Evolutionary conservation across 2,888 invertebrate genomes (phyloP).

Genomic region (Phaedon cochleariae): DNA sequence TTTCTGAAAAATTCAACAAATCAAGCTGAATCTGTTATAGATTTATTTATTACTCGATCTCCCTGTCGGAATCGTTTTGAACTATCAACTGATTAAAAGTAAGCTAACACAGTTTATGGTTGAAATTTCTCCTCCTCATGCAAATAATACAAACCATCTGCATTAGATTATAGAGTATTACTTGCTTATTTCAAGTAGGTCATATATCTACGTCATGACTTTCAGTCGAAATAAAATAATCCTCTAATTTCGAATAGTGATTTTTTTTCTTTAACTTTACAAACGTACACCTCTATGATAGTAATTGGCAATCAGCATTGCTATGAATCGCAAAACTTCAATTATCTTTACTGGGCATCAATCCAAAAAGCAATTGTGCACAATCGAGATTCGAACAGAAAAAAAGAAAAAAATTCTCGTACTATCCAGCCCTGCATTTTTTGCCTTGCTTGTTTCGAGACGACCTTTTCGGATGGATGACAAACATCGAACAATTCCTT

Average conservation of each 20-base stretch:
- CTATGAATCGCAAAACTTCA: conserved; percentile 6
- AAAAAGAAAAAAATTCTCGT: conserved; percentile 17
- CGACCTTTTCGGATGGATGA: conserved; percentile 36
- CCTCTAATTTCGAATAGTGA: not conserved
- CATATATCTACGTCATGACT: too few relatives aligned
- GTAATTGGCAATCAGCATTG: conserved; percentile 18
- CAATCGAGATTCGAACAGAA: conserved; percentile 12
- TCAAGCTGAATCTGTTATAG: too few relatives aligned
- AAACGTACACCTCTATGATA: conserved; percentile 3
- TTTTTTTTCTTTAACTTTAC: not conserved
- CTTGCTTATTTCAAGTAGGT: too few relatives aligned
- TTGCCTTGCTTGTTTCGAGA: conserved; percentile 11
- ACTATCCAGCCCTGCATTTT: conserved; percentile 16
- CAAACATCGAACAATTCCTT: not conserved
- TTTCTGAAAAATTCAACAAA: too few relatives aligned
- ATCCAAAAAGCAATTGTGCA: conserved; percentile 12
- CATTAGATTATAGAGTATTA: too few relatives aligned
- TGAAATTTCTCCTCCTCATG: too few relatives aligned
- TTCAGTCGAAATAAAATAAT: too few relatives aligned
- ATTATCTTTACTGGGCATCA: conserved; percentile 17
- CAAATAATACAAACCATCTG: too few relatives aligned
- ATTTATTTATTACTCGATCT: too few relatives aligned
- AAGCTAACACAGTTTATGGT: too few relatives aligned
- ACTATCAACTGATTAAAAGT: too few relatives aligned
- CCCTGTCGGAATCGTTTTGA: too few relatives aligned